Evolutionary conservation across 1,140 invertebrate genomes (phyloP), one percentile per base, ranked within the genome.

Genomic region (Conopomorpha cramerella): DNA sequence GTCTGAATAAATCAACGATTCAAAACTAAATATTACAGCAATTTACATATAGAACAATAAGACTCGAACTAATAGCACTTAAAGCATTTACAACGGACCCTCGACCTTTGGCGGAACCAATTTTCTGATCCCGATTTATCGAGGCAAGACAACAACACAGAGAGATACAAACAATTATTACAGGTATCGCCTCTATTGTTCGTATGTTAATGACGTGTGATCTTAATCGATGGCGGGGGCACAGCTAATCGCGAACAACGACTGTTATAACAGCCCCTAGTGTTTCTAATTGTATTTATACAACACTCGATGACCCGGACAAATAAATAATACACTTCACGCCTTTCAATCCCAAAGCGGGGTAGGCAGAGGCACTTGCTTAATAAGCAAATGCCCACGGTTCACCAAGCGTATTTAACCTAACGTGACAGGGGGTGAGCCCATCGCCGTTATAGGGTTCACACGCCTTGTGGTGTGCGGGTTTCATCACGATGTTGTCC

Each of bases 141-240:
- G 30, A n/a, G 28, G 11, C 28, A 4, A 11, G 4, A 4, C 11
- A n/a, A n/a, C n/a, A n/a, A n/a, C n/a, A n/a, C n/a, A n/a, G n/a
- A n/a, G 4, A 10, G 30, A 32, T 32, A 32, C 14, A 16, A 32
- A 32, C 30, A 32, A 32, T 32, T 32, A 32, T 15, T n/a, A n/a
- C n/a, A n/a, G 16, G 30, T 14, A 23, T 23, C 19, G 19, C 10
- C 4, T 14, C 30, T 32, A 32, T 32, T 32, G 30, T 32, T 32
- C 30, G 30, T 16, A 32, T 32, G 30, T 14, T 14, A 32, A 32
- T 32, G 11, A 14, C 12, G 30, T 3, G 10, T 10, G 30, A 16
- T 13, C 30, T 13, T 8, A 32, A 32, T 14, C 30, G 16, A 32
- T 16, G 8, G 30, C 19, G 19, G 10, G 19, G 19, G 19, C 19